Evolutionary conservation across 2,113 vertebrate species (phyloP).

Genomic region (Otocyon megalotis): DNA sequence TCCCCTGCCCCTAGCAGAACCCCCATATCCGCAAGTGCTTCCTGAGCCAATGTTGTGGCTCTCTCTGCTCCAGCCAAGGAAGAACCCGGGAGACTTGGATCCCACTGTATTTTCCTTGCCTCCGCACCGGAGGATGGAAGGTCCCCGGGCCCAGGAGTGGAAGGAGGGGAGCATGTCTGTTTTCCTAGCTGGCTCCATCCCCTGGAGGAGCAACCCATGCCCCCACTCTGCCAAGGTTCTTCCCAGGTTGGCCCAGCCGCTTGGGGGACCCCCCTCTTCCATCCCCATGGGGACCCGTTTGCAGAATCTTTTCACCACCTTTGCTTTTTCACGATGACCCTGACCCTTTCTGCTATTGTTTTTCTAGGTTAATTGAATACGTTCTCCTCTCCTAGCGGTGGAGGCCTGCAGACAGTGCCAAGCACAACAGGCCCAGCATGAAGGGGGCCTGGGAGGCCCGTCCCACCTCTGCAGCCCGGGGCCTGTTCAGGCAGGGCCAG

Average conservation of each 20-base stretch:
- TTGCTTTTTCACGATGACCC: slow-evolving; percentile 83
- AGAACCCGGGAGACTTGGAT: background rate
- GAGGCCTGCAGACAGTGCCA: slow-evolving; percentile 65
- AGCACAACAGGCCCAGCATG: slow-evolving; percentile 78
- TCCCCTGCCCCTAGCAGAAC: no score
- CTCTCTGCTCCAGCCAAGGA: background rate
- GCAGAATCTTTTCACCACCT: slow-evolving; percentile 80
- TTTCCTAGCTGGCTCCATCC: slow-evolving; percentile 77
- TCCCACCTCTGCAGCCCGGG: background rate
- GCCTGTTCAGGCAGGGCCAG: background rate
- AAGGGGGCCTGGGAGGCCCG: background rate
- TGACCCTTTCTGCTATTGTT: slow-evolving; percentile 85
- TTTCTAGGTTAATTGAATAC: slow-evolving; percentile 87
- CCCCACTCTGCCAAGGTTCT: slow-evolving; percentile 76
- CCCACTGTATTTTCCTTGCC: slow-evolving; percentile 55
- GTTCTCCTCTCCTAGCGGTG: slow-evolving; percentile 74
- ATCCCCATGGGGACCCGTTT: slow-evolving; percentile 57
- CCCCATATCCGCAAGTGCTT: no score
- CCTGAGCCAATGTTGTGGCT: background rate
- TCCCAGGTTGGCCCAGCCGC: slow-evolving; percentile 78
- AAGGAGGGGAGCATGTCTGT: slow-evolving; percentile 46
- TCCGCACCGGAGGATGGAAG: slow-evolving; percentile 37
- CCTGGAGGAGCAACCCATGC: slow-evolving; percentile 65
- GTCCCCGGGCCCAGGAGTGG: slow-evolving; percentile 62
- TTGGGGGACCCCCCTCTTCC: background rate